These are phyloP conservation scores for Myopa tessellatipennis DNA, from an alignment of 2,888 invertebrate genomes.

Conservation along the genomic window DNA sequence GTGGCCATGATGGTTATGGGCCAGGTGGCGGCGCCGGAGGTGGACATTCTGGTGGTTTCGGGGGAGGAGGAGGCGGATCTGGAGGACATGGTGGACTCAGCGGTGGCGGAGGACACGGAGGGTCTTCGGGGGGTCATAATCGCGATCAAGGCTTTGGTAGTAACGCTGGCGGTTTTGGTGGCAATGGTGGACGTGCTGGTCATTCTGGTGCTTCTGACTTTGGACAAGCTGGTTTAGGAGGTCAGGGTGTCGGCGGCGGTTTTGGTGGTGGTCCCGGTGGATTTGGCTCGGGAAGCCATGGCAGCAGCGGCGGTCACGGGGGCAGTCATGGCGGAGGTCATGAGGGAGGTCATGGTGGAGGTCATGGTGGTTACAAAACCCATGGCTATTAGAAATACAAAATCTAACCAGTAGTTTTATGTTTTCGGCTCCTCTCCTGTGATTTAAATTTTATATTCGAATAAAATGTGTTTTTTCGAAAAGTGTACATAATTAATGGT, in stretches of 20 bases:
- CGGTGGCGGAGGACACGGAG: slow-evolving; percentile 7
- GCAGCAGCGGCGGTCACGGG: slow-evolving; percentile 11
- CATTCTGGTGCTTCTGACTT: slow-evolving; percentile 5
- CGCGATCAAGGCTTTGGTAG: slow-evolving; percentile 3
- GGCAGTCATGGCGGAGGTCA: slow-evolving; percentile 8
- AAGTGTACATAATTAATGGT: neutral
- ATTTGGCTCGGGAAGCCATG: neutral
- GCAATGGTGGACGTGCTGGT: slow-evolving; percentile 25
- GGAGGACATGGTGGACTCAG: slow-evolving; percentile 9
- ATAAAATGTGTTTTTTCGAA: slow-evolving; percentile 8
- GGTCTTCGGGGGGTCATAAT: neutral
- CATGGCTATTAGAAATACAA: slow-evolving; percentile 33
- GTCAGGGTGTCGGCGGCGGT: slow-evolving; percentile 18
- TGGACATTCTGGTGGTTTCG: slow-evolving; percentile 15
- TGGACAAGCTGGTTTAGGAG: slow-evolving; percentile 15
- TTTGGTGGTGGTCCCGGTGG: slow-evolving; percentile 11
- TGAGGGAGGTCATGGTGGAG: slow-evolving; percentile 3
- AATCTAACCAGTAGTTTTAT: neutral
- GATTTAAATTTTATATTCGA: slow-evolving; percentile 9
- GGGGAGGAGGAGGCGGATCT: neutral
- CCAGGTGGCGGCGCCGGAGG: neutral
- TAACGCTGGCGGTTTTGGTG: slow-evolving; percentile 15
- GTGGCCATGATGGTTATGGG: slow-evolving; percentile 20
- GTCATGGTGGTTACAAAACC: slow-evolving; percentile 31
- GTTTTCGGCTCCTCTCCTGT: slow-evolving; percentile 14